Evolutionary conservation across 1,140 invertebrate species (phyloP).

Genomic region (Aphelenchoides fujianensis): DNA sequence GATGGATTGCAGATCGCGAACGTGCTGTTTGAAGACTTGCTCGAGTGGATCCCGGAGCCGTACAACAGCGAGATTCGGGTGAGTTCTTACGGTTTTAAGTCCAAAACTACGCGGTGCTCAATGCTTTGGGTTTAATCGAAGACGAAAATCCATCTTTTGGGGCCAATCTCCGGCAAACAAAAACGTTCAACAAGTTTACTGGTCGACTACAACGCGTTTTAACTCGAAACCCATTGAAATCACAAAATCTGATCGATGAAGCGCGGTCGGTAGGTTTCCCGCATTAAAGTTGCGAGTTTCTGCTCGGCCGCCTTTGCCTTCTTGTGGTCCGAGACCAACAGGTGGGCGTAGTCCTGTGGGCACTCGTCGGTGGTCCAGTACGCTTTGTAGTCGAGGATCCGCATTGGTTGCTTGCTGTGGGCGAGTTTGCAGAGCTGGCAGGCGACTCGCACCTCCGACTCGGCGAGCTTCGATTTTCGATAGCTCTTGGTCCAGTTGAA

Average conservation of each 20-base stretch:
- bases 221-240: too few species aligned
- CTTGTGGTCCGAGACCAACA: not conserved
- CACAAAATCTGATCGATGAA: too few species aligned
- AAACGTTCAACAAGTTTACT: too few species aligned
- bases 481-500: slow-evolving; percentile 2
- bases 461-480: not conserved
- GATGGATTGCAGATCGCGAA: too few species aligned
- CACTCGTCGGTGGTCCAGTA: not conserved
- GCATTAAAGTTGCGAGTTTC: not conserved
- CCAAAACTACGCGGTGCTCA: not conserved
- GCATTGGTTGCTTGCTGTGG: not conserved
- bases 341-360: not conserved
- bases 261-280: not conserved
- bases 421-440: slow-evolving; percentile 12
- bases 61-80: slow-evolving; percentile 49
- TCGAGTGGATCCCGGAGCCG: slow-evolving; percentile 39
- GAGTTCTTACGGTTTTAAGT: slow-evolving; percentile 13
- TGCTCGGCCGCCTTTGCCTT: not conserved
- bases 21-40: slow-evolving; percentile 44
- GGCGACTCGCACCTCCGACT: not conserved
- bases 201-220: too few species aligned
- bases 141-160: too few species aligned
- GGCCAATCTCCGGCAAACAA: too few species aligned
- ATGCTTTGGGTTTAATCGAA: too few species aligned
- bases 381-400: not conserved